phyloP scores from a whole-genome alignment of 92 coral and sea anemone genomes.

The Paramuricea clavata region DNA sequence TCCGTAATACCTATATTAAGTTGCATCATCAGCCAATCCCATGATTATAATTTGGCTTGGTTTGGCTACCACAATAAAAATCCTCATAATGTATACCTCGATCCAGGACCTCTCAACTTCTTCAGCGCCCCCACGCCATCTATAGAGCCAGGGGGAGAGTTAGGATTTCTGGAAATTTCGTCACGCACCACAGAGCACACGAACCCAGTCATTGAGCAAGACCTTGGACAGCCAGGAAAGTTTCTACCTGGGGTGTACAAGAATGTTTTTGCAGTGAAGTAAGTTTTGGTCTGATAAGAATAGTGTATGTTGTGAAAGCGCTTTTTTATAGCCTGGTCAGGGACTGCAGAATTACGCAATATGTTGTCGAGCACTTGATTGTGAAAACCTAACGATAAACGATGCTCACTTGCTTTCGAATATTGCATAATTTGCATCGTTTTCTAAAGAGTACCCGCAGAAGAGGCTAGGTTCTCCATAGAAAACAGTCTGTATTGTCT shows the following conservation, averaged over 20 bases:
- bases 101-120: constrained; percentile 83
- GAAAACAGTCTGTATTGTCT: too few species aligned
- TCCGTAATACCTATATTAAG: constrained; percentile 77
- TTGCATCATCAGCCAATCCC: constrained; percentile 70
- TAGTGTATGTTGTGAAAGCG: too few species aligned
- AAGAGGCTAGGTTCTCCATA: too few species aligned
- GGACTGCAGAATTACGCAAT: too few species aligned
- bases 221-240: constrained; percentile 93
- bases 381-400: too few species aligned
- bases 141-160: constrained; percentile 86
- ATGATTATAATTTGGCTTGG: constrained; percentile 80
- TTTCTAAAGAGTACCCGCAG: too few species aligned
- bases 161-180: constrained; percentile 78
- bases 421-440: too few species aligned
- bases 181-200: constrained; percentile 62
- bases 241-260: constrained; percentile 82
- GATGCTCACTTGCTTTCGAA: too few species aligned
- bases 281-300: constrained; percentile 38
- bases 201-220: constrained; percentile 60
- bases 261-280: constrained; percentile 86
- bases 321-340: too few species aligned
- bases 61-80: constrained; percentile 93
- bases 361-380: too few species aligned
- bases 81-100: constrained; percentile 85
- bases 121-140: constrained; percentile 80